Conservation (phyloP, 2,888 invertebrate species). For the Trachelus stipa region DNA sequence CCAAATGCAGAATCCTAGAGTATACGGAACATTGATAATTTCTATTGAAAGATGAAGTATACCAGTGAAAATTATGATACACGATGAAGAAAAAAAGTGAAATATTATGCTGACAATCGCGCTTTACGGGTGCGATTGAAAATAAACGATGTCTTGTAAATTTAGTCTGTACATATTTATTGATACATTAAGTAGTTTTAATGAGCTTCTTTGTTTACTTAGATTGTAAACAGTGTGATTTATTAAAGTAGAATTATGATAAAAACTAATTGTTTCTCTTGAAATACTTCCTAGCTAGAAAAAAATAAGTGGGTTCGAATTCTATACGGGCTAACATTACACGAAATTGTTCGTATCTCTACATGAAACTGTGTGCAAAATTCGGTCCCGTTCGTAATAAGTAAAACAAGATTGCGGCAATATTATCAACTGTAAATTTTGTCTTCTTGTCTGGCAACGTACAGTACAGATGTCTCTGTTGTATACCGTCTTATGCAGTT, state of each 20-base stretch:
- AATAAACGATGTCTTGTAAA: neutral
- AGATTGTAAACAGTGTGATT: neutral
- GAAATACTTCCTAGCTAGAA: neutral
- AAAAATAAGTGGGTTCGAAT: neutral
- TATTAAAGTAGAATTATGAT: neutral
- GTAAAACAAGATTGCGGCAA: too few relatives aligned
- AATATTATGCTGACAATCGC: neutral
- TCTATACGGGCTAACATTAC: neutral
- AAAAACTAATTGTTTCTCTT: neutral
- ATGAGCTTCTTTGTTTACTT: neutral
- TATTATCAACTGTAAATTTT: too few relatives aligned
- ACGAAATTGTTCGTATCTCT: neutral
- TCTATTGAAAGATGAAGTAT: neutral
- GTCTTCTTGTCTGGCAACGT: too few relatives aligned
- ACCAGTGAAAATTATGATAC: neutral
- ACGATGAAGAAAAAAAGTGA: neutral
- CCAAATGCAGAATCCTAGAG: constrained; percentile 49
- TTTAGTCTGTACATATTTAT: neutral
- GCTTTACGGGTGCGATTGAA: neutral
- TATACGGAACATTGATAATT: neutral
- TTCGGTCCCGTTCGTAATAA: too few relatives aligned
- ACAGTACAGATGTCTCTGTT: too few relatives aligned
- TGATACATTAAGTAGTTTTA: neutral
- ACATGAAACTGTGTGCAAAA: too few relatives aligned
- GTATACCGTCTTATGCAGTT: too few relatives aligned